phyloP scores from a whole-genome alignment of 2,888 invertebrate genomes.

The Drosophila parthenogenetica region DNA sequence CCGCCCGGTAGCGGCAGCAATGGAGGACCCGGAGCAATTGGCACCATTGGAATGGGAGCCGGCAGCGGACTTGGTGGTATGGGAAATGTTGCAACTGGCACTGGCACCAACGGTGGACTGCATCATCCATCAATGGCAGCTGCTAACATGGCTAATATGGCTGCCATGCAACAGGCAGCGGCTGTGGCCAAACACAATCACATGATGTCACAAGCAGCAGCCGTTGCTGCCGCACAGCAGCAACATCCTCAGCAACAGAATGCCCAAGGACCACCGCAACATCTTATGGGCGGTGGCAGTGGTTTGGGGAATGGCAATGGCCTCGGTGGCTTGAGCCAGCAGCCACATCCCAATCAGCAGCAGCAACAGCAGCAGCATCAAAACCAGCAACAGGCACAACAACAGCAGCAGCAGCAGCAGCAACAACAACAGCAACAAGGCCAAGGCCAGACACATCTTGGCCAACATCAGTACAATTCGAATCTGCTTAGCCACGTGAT shows the following conservation, averaged over 20 bases:
- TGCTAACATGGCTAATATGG: conserved; percentile 81
- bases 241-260: conserved; percentile 86
- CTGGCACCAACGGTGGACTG: conserved; percentile 82
- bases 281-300: conserved; percentile 82
- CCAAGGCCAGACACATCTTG: conserved; percentile 58
- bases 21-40: conserved; percentile 84
- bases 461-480: conserved; percentile 83
- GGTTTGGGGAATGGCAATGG: conserved; percentile 85
- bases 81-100: conserved; percentile 80
- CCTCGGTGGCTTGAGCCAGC: conserved; percentile 84
- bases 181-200: conserved; percentile 84
- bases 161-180: conserved; percentile 83
- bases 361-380: conserved; percentile 69
- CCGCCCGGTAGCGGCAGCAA: conserved; percentile 84
- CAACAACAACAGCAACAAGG: conserved; percentile 62
- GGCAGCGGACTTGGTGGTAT: conserved; percentile 80
- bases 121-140: conserved; percentile 82
- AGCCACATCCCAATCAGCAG: conserved; percentile 86
- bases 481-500: conserved; percentile 84
- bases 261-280: conserved; percentile 86
- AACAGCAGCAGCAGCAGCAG: conserved; percentile 83
- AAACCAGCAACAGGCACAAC: conserved; percentile 31
- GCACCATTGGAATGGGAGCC: conserved; percentile 85
- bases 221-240: conserved; percentile 83
- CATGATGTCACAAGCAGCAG: conserved; percentile 83